Percentiles rank a stretch among this genome's conserved stretches.
These are phyloP conservation scores for Mythimna lalbum DNA, from an alignment of 2,888 invertebrate species.

Conservation along the genomic window DNA sequence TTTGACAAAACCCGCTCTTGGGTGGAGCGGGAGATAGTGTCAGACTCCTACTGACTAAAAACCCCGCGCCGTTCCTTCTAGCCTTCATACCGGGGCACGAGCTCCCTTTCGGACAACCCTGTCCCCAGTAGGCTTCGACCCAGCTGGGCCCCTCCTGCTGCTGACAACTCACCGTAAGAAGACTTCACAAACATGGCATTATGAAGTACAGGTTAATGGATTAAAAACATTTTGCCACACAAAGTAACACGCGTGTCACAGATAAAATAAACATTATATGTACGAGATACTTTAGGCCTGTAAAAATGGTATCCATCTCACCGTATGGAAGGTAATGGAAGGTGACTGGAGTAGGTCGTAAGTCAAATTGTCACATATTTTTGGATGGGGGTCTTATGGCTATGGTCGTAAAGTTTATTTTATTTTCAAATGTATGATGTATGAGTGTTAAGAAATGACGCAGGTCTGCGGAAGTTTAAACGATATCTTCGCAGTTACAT, in stretches of 20 bases:
- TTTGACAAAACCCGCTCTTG: no score
- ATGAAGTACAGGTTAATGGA: constrained; percentile 62
- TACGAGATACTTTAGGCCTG: constrained; percentile 27
- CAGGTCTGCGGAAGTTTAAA: not conserved
- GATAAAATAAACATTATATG: constrained; percentile 52
- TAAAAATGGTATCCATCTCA: constrained; percentile 44
- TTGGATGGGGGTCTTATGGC: constrained; percentile 1
- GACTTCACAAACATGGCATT: no score
- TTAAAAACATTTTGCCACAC: constrained; percentile 55
- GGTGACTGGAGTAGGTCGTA: constrained; percentile 23
- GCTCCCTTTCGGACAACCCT: no score
- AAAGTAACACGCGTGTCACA: constrained; percentile 46
- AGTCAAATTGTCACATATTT: constrained; percentile 56
- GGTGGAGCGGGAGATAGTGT: no score
- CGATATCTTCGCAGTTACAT: no score
- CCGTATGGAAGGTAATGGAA: constrained; percentile 20
- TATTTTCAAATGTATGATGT: constrained; percentile 21
- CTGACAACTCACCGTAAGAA: no score
- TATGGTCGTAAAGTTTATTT: not conserved
- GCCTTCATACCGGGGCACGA: no score
- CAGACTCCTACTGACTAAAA: no score
- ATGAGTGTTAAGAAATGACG: not conserved
- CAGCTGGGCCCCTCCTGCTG: no score
- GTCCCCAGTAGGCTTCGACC: no score
- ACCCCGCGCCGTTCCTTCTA: no score